phyloP scores from a whole-genome alignment of 2,113 vertebrate species.

The Ornithorhynchus anatinus region DNA sequence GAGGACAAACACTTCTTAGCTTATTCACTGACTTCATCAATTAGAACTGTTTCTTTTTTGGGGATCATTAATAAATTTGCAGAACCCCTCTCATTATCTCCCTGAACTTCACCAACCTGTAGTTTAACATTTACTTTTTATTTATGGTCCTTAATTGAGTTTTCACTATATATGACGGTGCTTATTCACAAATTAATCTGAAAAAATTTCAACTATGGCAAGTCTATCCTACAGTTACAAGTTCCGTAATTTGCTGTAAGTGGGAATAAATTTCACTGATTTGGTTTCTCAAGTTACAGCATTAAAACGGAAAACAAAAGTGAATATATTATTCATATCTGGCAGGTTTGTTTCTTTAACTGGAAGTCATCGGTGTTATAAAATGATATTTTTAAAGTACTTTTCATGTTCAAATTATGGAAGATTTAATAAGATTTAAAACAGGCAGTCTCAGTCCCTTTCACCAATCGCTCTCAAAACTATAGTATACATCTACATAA shows the following conservation, averaged over 20 bases:
- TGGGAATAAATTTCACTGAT: not conserved
- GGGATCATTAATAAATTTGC: not conserved
- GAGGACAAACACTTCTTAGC: too few relatives aligned
- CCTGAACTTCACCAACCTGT: not conserved
- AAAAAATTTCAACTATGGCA: not conserved
- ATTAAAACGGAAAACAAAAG: slow-evolving; percentile 16
- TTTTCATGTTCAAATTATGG: slow-evolving; percentile 36
- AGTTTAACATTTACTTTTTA: not conserved
- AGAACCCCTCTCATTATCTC: not conserved
- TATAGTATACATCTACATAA: slow-evolving; percentile 5
- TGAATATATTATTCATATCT: slow-evolving; percentile 4
- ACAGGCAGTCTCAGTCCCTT: slow-evolving; percentile 23
- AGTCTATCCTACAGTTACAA: not conserved
- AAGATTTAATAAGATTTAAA: slow-evolving; percentile 35
- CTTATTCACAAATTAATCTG: fast-evolving
- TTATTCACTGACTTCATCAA: too few relatives aligned
- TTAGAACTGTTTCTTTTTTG: slow-evolving; percentile 9
- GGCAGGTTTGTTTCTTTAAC: slow-evolving; percentile 27
- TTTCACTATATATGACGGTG: not conserved
- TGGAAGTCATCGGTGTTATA: slow-evolving; percentile 24
- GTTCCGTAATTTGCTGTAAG: not conserved
- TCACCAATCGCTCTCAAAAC: slow-evolving; percentile 45
- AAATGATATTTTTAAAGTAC: slow-evolving; percentile 47
- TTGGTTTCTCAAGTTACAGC: not conserved
- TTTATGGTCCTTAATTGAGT: not conserved